phyloP scores from a whole-genome alignment of 2,113 vertebrate species.

The Heterocephalus glaber region DNA sequence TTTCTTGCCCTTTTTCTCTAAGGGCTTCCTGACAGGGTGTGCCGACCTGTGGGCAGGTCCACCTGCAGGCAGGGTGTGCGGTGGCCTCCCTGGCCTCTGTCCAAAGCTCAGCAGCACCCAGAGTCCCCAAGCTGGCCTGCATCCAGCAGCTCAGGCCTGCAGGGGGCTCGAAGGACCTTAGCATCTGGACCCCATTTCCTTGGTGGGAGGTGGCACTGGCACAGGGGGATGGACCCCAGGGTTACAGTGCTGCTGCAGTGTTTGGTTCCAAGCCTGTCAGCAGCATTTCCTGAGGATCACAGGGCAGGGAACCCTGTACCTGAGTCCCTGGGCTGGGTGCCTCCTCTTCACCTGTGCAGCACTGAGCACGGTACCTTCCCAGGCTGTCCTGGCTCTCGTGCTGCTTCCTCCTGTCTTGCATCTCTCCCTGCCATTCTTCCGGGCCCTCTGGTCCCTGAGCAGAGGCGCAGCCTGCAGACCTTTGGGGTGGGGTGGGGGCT shows the following conservation, averaged over 20 bases:
- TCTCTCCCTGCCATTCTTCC: neutral
- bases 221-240: neutral
- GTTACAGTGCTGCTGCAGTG: neutral
- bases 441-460: neutral
- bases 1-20: no score
- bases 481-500: no score
- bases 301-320: neutral
- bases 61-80: no score
- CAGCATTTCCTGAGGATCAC: neutral
- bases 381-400: neutral
- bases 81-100: no score
- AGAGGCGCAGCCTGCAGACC: neutral
- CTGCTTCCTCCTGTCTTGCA: fast-evolving
- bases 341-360: neutral
- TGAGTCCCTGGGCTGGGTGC: neutral
- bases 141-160: neutral
- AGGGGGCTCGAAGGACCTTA: neutral
- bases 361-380: neutral
- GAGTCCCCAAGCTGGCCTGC: no score
- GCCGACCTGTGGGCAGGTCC: no score
- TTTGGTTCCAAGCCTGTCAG: neutral
- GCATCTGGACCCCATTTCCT: neutral
- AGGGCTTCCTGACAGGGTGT: no score
- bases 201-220: neutral
- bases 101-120: no score